Evolutionary conservation across 2,797 vertebrate species (phyloP).

Genomic region (Tragopan temminckii): DNA sequence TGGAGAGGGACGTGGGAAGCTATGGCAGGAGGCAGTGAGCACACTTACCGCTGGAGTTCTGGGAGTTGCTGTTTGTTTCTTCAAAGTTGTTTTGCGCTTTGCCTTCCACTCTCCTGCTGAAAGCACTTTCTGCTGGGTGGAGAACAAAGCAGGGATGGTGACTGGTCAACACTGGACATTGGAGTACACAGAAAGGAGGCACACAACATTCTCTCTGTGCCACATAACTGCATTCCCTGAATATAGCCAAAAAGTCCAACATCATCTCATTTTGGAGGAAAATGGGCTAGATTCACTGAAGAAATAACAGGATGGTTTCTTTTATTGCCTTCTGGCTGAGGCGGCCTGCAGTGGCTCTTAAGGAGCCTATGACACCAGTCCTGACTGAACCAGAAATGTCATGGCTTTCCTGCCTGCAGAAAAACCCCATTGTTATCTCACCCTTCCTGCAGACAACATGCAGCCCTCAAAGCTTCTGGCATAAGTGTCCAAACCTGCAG

Average conservation of each 20-base stretch:
- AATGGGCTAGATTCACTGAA: slow-evolving; percentile 32
- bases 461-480: not conserved
- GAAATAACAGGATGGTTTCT: not conserved
- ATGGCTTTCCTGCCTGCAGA: slow-evolving; percentile 21
- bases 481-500: not conserved
- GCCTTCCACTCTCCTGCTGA: slow-evolving; percentile 92
- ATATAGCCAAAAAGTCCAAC: slow-evolving; percentile 20
- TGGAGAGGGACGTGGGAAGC: not conserved
- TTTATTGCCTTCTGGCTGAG: slow-evolving; percentile 47
- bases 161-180: slow-evolving; percentile 8
- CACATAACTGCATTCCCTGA: not conserved
- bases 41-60: slow-evolving; percentile 96
- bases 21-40: not conserved
- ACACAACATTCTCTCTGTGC: not conserved
- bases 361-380: slow-evolving; percentile 39
- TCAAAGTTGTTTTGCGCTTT: slow-evolving; percentile 93
- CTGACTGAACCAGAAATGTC: slow-evolving; percentile 33
- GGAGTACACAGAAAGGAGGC: not conserved
- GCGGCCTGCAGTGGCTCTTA: slow-evolving; percentile 33
- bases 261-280: slow-evolving; percentile 3
- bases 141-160: slow-evolving; percentile 56
- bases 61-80: slow-evolving; percentile 94
- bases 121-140: slow-evolving; percentile 88
- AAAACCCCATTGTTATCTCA: not conserved
- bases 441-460: not conserved